Base-by-base conservation (phyloP, 2,113 vertebrate genomes). In the Anolis sagrei region DNA sequence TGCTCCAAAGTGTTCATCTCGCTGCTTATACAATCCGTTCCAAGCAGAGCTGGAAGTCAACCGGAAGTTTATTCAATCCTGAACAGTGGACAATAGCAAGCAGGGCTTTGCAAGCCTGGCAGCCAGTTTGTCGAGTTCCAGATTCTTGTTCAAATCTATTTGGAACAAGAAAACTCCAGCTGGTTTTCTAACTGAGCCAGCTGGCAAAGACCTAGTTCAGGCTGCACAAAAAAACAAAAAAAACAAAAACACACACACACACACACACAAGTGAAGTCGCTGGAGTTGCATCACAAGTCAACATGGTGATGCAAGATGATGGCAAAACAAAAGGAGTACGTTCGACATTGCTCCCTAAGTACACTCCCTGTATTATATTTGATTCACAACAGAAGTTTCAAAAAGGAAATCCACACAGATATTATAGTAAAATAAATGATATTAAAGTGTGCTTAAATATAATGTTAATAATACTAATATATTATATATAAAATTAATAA, bases 91-190 rank as follows among this genome's bases (percentile, higher is more conserved):
- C 92, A 93, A 91, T 81, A 87, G 89, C 81, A 16, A 83, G 85
- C 82, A 91, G 86, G 87, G 87, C 91, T 92, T 92, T 86, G 86
- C 90, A 89, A 89, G 77, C 87, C 83, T 89, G 86, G 51, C 0
- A 92, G 89, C 91, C 89, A 79, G 91, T 94, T 93, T 87, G 82
- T 83, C 92, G 87, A 91, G 88, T 79, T 86, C 58, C 80, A 77
- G 79, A 83, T 91, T 9, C 51, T 54, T 92, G 92, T 70, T 58
- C 1, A 72, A 69, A 68, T 79, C 88, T 79, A 74, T 82, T 87
- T 81, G 87, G 0, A 2, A 64, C 80, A 75, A 78, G 87, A 87
- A 86, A 88, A 1, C 2, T 2, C 13, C 18, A 51, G 76, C 44
- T 68, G 19, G 34, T 83, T 54, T 5, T 36, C 11, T 10, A 64